These are phyloP conservation scores for Pseudoips prasinana DNA, from an alignment of 2,888 invertebrate genomes.

Conservation along the genomic window DNA sequence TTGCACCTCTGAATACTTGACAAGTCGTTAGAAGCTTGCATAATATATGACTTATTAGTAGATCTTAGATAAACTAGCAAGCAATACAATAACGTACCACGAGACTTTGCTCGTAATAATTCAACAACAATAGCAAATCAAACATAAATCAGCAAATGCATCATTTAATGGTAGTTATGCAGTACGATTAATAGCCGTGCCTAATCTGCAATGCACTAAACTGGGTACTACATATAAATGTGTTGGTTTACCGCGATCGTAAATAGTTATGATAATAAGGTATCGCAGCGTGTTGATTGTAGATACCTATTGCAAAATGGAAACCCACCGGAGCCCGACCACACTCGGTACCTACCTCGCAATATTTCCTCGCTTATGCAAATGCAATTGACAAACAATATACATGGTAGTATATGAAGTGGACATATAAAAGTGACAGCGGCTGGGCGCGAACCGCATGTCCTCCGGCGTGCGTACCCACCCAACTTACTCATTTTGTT, in stretches of 20 bases:
- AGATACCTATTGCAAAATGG: constrained; percentile 63
- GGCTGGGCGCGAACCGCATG: constrained; percentile 40
- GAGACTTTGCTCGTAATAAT: constrained; percentile 7
- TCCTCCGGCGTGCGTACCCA: constrained; percentile 11
- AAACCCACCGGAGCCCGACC: constrained; percentile 51
- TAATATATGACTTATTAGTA: no score
- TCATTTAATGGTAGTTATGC: constrained; percentile 42
- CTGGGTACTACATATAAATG: constrained; percentile 50
- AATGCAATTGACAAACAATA: constrained; percentile 71
- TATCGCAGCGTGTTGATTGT: constrained; percentile 54
- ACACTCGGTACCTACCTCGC: constrained; percentile 48
- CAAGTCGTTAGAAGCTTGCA: no score
- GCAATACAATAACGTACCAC: no score
- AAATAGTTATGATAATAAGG: constrained; percentile 72
- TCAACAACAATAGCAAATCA: constrained; percentile 26
- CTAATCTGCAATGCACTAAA: constrained; percentile 56
- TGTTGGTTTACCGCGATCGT: constrained; percentile 67
- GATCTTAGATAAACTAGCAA: no score
- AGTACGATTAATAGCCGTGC: constrained; percentile 51
- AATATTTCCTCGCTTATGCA: constrained; percentile 70
- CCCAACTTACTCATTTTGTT: background rate
- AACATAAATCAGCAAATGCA: constrained; percentile 33
- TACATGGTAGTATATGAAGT: constrained; percentile 67
- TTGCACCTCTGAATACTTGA: no score
- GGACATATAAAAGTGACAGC: constrained; percentile 62